phyloP scores from a whole-genome alignment of 2,888 invertebrate genomes.

The Phengaris arion region DNA sequence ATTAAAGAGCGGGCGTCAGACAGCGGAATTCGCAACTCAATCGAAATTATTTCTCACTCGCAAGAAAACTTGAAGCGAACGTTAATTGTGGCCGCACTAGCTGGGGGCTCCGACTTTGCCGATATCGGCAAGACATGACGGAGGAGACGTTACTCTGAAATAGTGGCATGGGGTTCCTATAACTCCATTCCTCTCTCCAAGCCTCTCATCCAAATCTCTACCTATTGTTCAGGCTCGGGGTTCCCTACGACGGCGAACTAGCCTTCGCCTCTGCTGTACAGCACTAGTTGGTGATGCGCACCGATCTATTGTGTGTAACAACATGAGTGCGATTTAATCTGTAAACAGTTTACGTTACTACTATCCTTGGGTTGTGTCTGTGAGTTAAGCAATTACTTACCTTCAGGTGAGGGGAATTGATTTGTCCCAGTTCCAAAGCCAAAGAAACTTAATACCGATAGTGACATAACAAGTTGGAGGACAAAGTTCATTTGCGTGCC shows the following conservation, averaged over 20 bases:
- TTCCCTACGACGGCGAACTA: too few relatives aligned
- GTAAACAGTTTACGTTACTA: conserved; percentile 11
- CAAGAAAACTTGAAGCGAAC: conserved; percentile 64
- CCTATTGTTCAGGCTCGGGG: too few relatives aligned
- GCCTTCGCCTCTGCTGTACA: too few relatives aligned
- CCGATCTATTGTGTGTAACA: not conserved
- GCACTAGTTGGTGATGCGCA: too few relatives aligned
- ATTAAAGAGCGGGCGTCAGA: conserved; percentile 62
- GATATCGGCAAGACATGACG: not conserved
- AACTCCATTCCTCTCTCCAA: too few relatives aligned
- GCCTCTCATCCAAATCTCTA: too few relatives aligned
- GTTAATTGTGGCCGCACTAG: conserved; percentile 56
- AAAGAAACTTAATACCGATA: not conserved
- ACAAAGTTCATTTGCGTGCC: not conserved
- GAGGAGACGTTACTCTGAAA: not conserved
- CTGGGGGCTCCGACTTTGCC: not conserved
- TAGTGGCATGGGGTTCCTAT: too few relatives aligned
- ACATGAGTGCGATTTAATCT: conserved; percentile 3
- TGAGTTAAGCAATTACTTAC: not conserved
- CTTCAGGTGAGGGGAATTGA: not conserved
- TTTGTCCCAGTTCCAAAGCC: not conserved
- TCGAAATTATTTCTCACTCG: conserved; percentile 69
- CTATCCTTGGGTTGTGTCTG: not conserved
- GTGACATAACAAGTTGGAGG: not conserved
- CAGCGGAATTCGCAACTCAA: conserved; percentile 65